Base-by-base conservation (phyloP, 92 coral and sea anemone species). In the Paramuricea clavata region DNA sequence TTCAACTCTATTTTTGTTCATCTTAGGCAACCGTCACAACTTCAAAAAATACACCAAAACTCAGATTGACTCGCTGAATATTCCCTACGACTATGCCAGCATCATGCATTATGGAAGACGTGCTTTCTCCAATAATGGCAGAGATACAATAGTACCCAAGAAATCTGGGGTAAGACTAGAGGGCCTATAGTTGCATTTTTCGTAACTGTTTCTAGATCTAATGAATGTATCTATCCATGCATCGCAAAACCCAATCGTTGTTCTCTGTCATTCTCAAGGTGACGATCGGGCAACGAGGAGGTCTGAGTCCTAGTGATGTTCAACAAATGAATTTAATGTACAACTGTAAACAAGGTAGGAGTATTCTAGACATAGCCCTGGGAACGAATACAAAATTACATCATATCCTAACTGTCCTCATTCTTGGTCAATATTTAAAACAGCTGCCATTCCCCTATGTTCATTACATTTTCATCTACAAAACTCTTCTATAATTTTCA, bases 51-150 rank as follows among this genome's bases (percentile, higher is more conserved):
- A 68, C 74, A 23, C 39, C 3, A 23, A 17, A 5, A 30, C 35
- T 28, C 35, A 23, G 33, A 30, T 68, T 16, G 21, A 23, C 13
- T 23, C 74, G 12, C 39, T 68, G 13, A 30, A 30, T 17, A 7
- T 68, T 23, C 35, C 35, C 3, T 68, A 68, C 43, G 74, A 68
- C 21, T 68, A 68, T 30, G 74, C 10, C 5, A 68, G 74, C 30
- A 30, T 68, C 35, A 68, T 68, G 74, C 74, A 68, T 32, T 68
- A 68, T 15, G 74, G 74, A 30, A 68, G 6, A 30, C 74, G 74
- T 3, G 33, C 74, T 3, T 68, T 68, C 43, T 68, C 74, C 2
- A 68, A 23, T 5, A 68, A 68, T 32, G 74, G 74, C 16, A 28
- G 31, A 23, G 69, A 61, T 30, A 61, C 69, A 12, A 61, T 61